Base-by-base conservation (phyloP, 1,140 invertebrate species). In the Danaus melanippus region DNA sequence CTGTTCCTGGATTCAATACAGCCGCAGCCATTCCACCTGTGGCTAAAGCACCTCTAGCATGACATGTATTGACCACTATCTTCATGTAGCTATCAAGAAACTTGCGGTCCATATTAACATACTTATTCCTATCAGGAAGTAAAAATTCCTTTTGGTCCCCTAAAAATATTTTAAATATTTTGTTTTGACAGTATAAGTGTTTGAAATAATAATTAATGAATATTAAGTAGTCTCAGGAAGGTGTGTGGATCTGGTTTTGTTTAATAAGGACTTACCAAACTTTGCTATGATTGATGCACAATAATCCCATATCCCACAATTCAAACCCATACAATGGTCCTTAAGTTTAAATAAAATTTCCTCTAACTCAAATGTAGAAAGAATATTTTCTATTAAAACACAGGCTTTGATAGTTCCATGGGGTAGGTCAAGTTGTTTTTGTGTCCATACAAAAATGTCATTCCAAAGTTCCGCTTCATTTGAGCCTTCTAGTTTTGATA, bases 251-350 rank as follows among this genome's bases (percentile, higher is more conserved):
- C 21, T 7, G 6, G 21, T 32, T 32, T 32, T 32, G 2, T 32
- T 32, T 32, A 54, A 39, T 32, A 21, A 49, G 46, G 11, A 67
- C 62, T 82, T 82, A 89, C 90, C 90, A 86, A 92, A 92, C 81
- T 92, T 92, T 21, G 89, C 87, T 60, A 93, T 91, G 55, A 93
- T 92, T 8, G 91, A 93, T 7, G 92, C 92, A 56, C 90, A 89
- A 69, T 94, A 93, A 76, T 93, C 92, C 92, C 92, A 94, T 60
- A 93, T 92, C 6, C 92, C 92, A 85, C 92, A 93, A 67, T 93
- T 94, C 0, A 94, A 80, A 12, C 92, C 92, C 21, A 92, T 75
- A 11, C 91, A 92, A 82, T 93, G 91, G 42, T 93, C 89, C 60
- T 79, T 88, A 12, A 94, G 70, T 42, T 90, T 90, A 76, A 88